Evolutionary conservation across 2,797 vertebrate genomes (phyloP).

Genomic region (Alca torda): DNA sequence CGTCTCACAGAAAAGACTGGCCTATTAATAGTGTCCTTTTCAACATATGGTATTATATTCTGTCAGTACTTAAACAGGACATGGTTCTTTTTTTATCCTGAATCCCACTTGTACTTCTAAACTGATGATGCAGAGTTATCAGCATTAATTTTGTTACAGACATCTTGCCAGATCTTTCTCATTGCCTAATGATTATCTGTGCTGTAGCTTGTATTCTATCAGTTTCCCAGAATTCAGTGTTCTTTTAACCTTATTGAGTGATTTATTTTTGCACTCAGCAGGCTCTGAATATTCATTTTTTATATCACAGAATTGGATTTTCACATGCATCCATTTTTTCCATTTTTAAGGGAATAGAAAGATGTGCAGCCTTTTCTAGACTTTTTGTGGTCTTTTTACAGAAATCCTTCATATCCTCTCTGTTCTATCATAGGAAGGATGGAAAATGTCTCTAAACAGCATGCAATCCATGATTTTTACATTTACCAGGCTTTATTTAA

Average conservation of each 20-base stretch:
- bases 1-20: neutral
- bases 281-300: conserved; percentile 31
- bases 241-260: conserved; percentile 54
- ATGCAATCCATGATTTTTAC: neutral
- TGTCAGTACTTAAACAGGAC: conserved; percentile 39
- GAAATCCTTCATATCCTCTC: neutral
- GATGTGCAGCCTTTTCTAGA: neutral
- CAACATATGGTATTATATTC: conserved; percentile 45
- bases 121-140: conserved; percentile 63
- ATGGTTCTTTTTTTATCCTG: conserved; percentile 59
- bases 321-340: neutral
- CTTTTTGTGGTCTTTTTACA: neutral
- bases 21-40: conserved; percentile 60
- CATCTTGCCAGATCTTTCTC: conserved; percentile 58
- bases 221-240: conserved; percentile 53
- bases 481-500: neutral
- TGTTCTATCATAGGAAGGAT: neutral
- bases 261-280: conserved; percentile 49
- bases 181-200: conserved; percentile 46
- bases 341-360: neutral
- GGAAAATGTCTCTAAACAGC: neutral
- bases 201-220: conserved; percentile 31
- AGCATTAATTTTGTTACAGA: conserved; percentile 53
- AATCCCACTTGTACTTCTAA: conserved; percentile 55
- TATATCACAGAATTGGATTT: neutral